These are phyloP conservation scores for Melipona beecheii DNA, from an alignment of 2,888 invertebrate species.

Conservation along the genomic window DNA sequence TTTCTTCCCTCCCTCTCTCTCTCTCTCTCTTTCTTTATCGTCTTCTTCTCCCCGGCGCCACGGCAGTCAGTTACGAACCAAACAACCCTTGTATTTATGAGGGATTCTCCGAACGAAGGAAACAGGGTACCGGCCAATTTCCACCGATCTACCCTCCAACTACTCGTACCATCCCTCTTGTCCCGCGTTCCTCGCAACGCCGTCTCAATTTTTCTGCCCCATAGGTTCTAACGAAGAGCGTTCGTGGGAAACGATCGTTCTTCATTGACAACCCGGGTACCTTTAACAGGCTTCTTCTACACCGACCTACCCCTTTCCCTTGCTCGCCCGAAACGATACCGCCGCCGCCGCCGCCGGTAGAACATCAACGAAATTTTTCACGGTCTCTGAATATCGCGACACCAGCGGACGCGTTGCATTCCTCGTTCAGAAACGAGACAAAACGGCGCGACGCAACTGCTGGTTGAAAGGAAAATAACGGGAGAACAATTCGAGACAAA, in stretches of 20 bases:
- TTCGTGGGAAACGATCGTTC: slow-evolving; percentile 55
- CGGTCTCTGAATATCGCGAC: not conserved
- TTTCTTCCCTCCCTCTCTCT: slow-evolving; percentile 18
- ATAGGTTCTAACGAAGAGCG: slow-evolving; percentile 70
- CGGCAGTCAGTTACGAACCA: slow-evolving; percentile 57
- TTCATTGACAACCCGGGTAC: slow-evolving; percentile 57
- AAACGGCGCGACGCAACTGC: not conserved
- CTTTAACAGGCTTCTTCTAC: slow-evolving; percentile 54
- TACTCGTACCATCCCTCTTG: not conserved
- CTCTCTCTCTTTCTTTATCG: not conserved
- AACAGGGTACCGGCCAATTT: slow-evolving; percentile 69
- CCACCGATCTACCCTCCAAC: slow-evolving; percentile 53
- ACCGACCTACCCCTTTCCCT: not conserved
- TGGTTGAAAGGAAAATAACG: too few relatives aligned
- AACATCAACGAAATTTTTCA: not conserved
- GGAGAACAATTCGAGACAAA: too few relatives aligned
- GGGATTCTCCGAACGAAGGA: slow-evolving; percentile 63
- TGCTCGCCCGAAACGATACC: not conserved
- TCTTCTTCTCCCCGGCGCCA: slow-evolving; percentile 9
- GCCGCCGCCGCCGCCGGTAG: too few relatives aligned
- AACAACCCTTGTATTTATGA: slow-evolving; percentile 73
- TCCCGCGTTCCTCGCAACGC: slow-evolving; percentile 33
- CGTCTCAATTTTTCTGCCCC: slow-evolving; percentile 72
- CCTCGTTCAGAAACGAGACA: too few relatives aligned
- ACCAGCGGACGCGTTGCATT: too few relatives aligned